Conservation (phyloP, 2,888 invertebrate genomes). For the Napeogenes inachia region DNA sequence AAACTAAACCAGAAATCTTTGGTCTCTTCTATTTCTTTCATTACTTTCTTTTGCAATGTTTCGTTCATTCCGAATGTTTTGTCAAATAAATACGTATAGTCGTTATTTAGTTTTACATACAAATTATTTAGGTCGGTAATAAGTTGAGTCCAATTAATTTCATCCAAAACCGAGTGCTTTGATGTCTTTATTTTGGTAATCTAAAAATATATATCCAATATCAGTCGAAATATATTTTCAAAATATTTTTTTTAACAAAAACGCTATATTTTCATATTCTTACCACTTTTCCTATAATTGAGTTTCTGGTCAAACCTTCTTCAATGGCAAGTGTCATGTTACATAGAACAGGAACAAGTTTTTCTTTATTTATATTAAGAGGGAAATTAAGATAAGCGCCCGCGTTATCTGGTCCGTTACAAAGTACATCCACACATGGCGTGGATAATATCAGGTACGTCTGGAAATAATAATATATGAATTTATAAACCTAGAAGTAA, state of each 20-base stretch:
- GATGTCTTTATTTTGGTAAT: conserved; percentile 42
- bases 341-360: conserved; percentile 46
- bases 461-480: conserved; percentile 40
- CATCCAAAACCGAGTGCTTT: conserved; percentile 37
- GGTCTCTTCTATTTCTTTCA: conserved; percentile 38
- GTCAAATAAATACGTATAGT: conserved; percentile 62
- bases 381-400: conserved; percentile 47
- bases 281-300: conserved; percentile 58
- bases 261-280: conserved; percentile 27
- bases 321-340: conserved; percentile 53
- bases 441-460: conserved; percentile 57
- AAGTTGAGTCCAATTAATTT: conserved; percentile 57
- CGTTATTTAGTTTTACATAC: conserved; percentile 48
- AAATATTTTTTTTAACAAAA: neutral
- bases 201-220: conserved; percentile 34
- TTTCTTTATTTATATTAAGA: conserved; percentile 29
- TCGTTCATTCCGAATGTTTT: conserved; percentile 52
- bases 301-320: conserved; percentile 47
- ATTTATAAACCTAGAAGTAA: neutral
- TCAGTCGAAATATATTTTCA: neutral
- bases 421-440: conserved; percentile 51
- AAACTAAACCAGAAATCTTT: conserved; percentile 57
- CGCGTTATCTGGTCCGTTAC: conserved; percentile 47
- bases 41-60: conserved; percentile 32
- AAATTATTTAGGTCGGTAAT: conserved; percentile 54